Evolutionary conservation across 2,113 vertebrate genomes (phyloP).

Genomic region (Panthera tigris): DNA sequence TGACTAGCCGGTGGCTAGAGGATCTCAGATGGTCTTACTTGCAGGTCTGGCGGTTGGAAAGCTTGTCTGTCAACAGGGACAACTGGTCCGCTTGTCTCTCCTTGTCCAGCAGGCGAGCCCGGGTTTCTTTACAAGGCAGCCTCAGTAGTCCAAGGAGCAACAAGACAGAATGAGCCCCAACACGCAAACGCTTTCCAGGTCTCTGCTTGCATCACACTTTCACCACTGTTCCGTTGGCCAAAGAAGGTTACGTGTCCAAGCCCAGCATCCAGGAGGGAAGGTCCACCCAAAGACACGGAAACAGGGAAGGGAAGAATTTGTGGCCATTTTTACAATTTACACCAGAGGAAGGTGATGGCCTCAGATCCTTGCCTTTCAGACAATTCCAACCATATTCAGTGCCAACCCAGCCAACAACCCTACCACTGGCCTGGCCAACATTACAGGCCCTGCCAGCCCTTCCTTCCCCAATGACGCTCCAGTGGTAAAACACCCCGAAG

Average conservation of each 20-base stretch:
- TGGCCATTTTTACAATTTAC: background rate
- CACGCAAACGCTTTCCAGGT: background rate
- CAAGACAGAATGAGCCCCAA: background rate
- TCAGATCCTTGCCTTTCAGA: slow-evolving; percentile 33
- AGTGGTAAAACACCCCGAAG: too few relatives aligned
- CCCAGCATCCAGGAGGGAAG: background rate
- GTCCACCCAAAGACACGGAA: background rate
- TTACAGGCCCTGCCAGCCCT: background rate
- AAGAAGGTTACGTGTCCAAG: background rate
- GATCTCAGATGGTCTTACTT: background rate
- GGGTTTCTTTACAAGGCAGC: background rate
- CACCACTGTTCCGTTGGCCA: background rate
- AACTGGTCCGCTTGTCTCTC: background rate
- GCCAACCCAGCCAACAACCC: background rate
- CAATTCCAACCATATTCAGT: background rate
- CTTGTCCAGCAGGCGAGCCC: background rate
- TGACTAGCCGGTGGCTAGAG: background rate
- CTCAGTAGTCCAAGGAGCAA: background rate
- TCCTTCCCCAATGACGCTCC: background rate
- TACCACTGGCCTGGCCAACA: background rate
- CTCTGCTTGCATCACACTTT: background rate
- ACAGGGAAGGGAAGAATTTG: background rate
- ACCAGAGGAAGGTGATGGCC: background rate
- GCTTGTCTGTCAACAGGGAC: background rate
- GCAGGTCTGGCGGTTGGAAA: background rate